These are phyloP conservation scores for Cosmopolites sordidus DNA, from an alignment of 2,888 invertebrate genomes.

Conservation along the genomic window DNA sequence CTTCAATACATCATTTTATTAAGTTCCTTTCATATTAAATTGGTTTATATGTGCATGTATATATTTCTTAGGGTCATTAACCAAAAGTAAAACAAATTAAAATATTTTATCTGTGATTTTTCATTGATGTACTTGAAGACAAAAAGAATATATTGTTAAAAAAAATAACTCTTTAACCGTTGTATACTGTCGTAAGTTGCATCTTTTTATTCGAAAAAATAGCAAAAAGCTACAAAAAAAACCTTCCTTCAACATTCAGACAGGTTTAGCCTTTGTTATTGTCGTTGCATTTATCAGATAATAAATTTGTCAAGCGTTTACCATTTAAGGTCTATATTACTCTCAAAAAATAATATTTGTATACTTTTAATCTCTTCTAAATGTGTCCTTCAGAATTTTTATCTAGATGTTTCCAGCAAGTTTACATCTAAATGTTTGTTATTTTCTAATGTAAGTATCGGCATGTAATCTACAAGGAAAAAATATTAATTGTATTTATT, in stretches of 20 bases:
- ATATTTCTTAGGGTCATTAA: neutral
- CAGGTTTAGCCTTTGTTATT: constrained; percentile 43
- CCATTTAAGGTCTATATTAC: neutral
- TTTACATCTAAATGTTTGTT: constrained; percentile 2
- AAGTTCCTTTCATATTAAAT: too few relatives aligned
- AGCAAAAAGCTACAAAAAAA: neutral
- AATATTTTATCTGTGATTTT: constrained; percentile 43
- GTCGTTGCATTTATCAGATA: constrained; percentile 34
- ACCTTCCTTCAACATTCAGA: constrained; percentile 31
- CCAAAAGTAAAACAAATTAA: constrained; percentile 15
- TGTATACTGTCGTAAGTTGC: constrained; percentile 38
- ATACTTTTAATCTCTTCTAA: constrained; percentile 2
- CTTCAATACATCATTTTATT: too few relatives aligned
- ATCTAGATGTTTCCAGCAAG: neutral
- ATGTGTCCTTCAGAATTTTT: neutral
- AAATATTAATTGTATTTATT: neutral
- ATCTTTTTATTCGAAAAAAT: constrained; percentile 24
- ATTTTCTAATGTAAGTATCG: neutral
- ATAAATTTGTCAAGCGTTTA: too few relatives aligned
- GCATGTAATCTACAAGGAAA: neutral
- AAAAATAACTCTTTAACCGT: neutral
- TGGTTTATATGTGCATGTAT: neutral
- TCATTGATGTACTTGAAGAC: constrained; percentile 30
- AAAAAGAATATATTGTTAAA: neutral
- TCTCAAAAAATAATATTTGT: neutral